These are phyloP conservation scores for Macrosoma leucophasiata DNA, from an alignment of 2,888 invertebrate genomes.

Conservation along the genomic window DNA sequence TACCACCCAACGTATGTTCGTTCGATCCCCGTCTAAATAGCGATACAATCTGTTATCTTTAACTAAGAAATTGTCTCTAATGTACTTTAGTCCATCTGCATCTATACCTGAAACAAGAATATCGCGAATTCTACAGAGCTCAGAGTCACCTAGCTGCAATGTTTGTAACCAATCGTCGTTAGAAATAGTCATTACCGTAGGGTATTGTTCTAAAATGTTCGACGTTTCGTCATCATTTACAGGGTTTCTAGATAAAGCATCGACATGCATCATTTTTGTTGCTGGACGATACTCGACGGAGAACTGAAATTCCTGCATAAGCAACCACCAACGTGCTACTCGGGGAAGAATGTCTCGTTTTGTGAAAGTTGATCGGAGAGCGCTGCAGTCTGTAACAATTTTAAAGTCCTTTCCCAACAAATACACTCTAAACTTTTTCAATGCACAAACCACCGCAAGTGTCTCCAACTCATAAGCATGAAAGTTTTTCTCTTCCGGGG, in stretches of 20 bases:
- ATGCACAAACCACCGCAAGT: conserved; percentile 33
- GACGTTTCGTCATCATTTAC: conserved; percentile 4
- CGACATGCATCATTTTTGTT: conserved; percentile 23
- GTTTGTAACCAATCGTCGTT: too few relatives aligned
- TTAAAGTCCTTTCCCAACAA: conserved; percentile 24
- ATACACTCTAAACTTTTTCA: conserved; percentile 28
- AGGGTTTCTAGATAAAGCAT: conserved; percentile 27
- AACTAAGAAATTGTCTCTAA: too few relatives aligned
- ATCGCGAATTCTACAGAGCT: too few relatives aligned
- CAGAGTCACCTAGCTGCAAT: too few relatives aligned
- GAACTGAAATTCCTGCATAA: conserved; percentile 29
- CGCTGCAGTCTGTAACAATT: conserved; percentile 30
- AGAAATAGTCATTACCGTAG: too few relatives aligned
- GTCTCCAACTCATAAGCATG: conserved; percentile 40
- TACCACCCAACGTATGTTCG: conserved; percentile 13
- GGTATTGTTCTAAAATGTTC: too few relatives aligned
- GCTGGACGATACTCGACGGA: conserved; percentile 27
- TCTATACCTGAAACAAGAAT: too few relatives aligned
- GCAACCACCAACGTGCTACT: conserved; percentile 30
- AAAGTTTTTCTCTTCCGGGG: conserved; percentile 20
- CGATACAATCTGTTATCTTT: conserved; percentile 18
- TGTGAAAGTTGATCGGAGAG: conserved; percentile 24
- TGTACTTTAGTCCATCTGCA: too few relatives aligned
- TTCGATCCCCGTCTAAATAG: conserved; percentile 15
- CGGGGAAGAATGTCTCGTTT: conserved; percentile 29